phyloP scores from a whole-genome alignment of 2,113 vertebrate species.

The Oreochromis tanganicae region DNA sequence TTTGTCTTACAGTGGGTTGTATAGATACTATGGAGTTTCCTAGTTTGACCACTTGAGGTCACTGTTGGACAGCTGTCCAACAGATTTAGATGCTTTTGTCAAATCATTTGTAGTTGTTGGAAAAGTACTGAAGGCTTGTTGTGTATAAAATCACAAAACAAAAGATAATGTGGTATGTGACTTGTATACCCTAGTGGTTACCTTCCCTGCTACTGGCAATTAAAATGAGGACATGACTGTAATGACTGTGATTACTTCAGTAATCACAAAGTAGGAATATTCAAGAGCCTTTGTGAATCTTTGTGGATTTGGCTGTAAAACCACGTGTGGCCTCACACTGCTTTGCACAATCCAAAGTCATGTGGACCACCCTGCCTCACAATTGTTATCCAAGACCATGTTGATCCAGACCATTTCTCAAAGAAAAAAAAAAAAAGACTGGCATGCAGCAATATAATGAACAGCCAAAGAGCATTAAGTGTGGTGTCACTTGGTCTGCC shows the following conservation, averaged over 20 bases:
- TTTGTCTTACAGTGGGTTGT: background rate
- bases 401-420: background rate
- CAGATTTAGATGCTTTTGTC: background rate
- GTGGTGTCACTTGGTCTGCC: background rate
- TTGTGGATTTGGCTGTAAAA: background rate
- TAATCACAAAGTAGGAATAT: background rate
- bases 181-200: background rate
- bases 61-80: conserved; percentile 2
- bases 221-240: background rate
- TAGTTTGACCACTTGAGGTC: conserved; percentile 42
- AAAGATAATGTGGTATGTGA: background rate
- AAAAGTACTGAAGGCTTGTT: background rate
- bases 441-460: background rate
- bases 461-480: background rate
- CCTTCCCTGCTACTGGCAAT: background rate
- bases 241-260: background rate
- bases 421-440: background rate
- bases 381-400: background rate
- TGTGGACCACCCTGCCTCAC: background rate
- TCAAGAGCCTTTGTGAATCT: conserved; percentile 31
- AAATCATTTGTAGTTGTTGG: background rate
- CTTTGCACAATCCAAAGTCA: background rate
- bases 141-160: background rate
- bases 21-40: background rate
- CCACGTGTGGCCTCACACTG: background rate